Conservation (phyloP, 2,888 invertebrate genomes). For the Stramonita haemastoma region DNA sequence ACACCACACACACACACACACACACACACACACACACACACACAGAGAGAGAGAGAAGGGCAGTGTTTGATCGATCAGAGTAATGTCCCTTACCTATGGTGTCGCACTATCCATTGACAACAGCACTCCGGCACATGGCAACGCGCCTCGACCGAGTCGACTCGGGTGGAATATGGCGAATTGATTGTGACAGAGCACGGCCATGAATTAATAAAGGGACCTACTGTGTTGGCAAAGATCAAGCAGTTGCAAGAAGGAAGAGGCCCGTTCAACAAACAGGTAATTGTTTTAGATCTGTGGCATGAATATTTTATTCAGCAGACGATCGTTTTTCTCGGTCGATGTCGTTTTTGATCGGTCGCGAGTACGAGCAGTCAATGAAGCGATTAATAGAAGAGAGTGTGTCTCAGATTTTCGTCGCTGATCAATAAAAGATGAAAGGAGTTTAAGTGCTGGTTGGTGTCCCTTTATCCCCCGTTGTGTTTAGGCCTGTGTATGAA, state of each 20-base stretch:
- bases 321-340: neutral
- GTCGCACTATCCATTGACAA: slow-evolving; percentile 44
- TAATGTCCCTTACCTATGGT: slow-evolving; percentile 21
- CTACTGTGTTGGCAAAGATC: neutral
- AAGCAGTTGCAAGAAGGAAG: neutral
- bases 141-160: slow-evolving; percentile 23
- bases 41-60: neutral
- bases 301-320: neutral
- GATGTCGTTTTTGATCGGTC: neutral
- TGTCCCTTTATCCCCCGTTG: neutral
- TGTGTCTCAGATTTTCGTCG: neutral
- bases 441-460: no score
- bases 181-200: neutral
- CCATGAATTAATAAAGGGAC: slow-evolving; percentile 16
- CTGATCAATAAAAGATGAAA: neutral
- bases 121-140: slow-evolving; percentile 48
- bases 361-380: neutral
- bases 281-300: neutral
- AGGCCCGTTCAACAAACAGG: neutral
- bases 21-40: no score
- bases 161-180: slow-evolving; percentile 21
- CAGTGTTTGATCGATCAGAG: neutral
- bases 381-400: neutral
- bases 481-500: neutral
- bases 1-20: no score